Evolutionary conservation across 2,888 invertebrate genomes (phyloP).

Genomic region (Drosophila longiperda): DNA sequence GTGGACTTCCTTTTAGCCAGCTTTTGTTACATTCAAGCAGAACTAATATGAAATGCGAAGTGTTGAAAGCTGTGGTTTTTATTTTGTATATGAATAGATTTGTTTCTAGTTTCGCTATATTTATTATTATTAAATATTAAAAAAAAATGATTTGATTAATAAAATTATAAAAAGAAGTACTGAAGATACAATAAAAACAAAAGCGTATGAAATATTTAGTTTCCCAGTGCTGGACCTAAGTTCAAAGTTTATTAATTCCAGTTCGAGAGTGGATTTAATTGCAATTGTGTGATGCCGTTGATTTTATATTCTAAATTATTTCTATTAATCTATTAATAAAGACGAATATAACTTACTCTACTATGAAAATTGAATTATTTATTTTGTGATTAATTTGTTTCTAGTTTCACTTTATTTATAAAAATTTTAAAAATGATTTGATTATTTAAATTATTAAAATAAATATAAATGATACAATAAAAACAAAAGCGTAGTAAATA

Average conservation of each 20-base stretch:
- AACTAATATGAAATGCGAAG: background rate
- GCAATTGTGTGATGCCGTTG: too few species aligned
- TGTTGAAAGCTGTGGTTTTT: too few species aligned
- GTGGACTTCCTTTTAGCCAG: conserved; percentile 39
- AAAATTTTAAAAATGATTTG: background rate
- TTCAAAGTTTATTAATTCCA: background rate
- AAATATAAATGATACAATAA: background rate
- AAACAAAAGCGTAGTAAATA: background rate
- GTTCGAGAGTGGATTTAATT: background rate
- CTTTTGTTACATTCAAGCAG: background rate
- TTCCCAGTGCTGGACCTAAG: background rate
- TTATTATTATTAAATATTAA: background rate
- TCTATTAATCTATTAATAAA: background rate
- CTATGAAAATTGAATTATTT: background rate
- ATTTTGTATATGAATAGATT: background rate
- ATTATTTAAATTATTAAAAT: too few species aligned
- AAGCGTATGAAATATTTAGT: background rate
- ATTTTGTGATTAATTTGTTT: background rate
- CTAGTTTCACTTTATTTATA: background rate
- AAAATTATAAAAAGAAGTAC: too few species aligned
- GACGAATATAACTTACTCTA: background rate
- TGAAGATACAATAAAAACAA: background rate
- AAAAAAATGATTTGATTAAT: too few species aligned
- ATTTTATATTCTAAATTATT: background rate
- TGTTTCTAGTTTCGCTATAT: background rate